Percentiles rank a stretch among this genome's conserved stretches.
These are phyloP conservation scores for Diarsia dahlii DNA, from an alignment of 2,888 invertebrate genomes.

Conservation along the genomic window DNA sequence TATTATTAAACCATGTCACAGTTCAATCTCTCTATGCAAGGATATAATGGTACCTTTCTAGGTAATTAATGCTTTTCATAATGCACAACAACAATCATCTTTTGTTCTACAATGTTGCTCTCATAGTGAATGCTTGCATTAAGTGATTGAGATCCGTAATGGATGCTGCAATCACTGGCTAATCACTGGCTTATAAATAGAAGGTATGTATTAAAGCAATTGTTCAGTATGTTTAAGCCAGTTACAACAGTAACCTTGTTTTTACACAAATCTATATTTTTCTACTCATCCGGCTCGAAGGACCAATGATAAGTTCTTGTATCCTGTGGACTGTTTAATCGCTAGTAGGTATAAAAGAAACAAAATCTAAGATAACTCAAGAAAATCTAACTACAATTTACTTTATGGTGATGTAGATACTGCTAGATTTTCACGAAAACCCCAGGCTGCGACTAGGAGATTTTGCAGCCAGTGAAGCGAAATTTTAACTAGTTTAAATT, in stretches of 20 bases:
- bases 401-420: neutral
- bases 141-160: neutral
- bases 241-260: neutral
- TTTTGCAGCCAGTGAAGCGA: conserved; percentile 28
- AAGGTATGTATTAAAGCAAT: neutral
- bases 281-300: too few relatives aligned
- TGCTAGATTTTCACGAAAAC: conserved; percentile 11
- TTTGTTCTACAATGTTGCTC: neutral
- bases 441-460: neutral
- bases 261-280: neutral
- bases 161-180: conserved; percentile 1
- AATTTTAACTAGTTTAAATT: conserved; percentile 42
- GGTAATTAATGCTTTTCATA: neutral
- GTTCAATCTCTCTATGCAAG: neutral
- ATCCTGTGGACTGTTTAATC: too few relatives aligned
- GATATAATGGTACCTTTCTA: neutral
- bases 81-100: neutral
- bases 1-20: neutral
- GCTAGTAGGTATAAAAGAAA: too few relatives aligned
- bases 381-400: neutral
- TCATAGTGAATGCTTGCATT: neutral
- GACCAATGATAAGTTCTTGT: too few relatives aligned
- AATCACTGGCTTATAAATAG: neutral
- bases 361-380: neutral
- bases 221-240: neutral